Conservation (phyloP, 2,888 invertebrate genomes). For the Tipula confusa region DNA sequence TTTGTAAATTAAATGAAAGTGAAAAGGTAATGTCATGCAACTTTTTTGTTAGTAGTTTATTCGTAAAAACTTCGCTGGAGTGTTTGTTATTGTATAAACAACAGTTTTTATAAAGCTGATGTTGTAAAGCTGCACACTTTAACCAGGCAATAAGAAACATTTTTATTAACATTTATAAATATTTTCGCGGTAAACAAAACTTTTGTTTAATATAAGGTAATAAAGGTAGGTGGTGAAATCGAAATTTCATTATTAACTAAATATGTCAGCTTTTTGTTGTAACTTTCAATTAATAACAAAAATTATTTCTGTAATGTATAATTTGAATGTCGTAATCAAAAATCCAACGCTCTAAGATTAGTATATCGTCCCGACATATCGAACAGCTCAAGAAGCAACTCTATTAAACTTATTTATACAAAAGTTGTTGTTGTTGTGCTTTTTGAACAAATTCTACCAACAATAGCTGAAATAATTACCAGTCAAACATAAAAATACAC, state of each 20-base stretch:
- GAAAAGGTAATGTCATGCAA: background rate
- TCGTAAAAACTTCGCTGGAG: background rate
- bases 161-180: background rate
- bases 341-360: background rate
- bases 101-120: background rate
- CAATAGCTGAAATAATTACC: slow-evolving; percentile 12
- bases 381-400: background rate
- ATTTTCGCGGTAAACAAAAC: slow-evolving; percentile 3
- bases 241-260: background rate
- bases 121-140: slow-evolving; percentile 25
- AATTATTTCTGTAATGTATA: background rate
- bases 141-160: slow-evolving; percentile 14
- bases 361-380: background rate
- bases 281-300: background rate
- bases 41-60: background rate
- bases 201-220: background rate
- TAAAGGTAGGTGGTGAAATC: background rate
- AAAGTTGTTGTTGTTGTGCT: background rate
- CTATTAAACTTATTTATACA: background rate
- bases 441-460: slow-evolving; percentile 21
- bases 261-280: background rate
- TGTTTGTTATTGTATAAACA: background rate
- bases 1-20: background rate
- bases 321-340: no score
- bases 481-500: background rate